A percentile compares a stretch with the other conserved stretches of the same genome.
Evolutionary conservation across 2,113 vertebrate species (phyloP).

Genomic region (Perca fluviatilis): DNA sequence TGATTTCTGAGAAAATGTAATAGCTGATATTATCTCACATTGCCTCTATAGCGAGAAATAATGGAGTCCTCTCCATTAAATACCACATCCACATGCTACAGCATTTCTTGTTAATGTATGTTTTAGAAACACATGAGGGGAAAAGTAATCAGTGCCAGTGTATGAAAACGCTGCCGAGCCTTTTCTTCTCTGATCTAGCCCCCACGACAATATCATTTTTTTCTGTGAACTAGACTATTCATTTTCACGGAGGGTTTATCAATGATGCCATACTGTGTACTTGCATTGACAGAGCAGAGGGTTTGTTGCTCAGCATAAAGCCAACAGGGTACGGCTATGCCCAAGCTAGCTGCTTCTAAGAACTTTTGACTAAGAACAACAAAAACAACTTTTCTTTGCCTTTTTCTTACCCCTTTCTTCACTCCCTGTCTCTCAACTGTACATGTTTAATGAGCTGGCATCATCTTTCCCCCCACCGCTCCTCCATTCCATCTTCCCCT

Average conservation of each 20-base stretch:
- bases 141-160: conserved; percentile 65
- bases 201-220: conserved; percentile 62
- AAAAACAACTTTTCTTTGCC: conserved; percentile 35
- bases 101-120: conserved; percentile 66
- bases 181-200: conserved; percentile 58
- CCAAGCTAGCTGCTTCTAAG: conserved; percentile 32
- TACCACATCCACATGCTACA: conserved; percentile 53
- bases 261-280: conserved; percentile 65
- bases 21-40: conserved; percentile 78
- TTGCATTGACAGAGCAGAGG: conserved; percentile 63
- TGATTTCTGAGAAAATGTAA: conserved; percentile 74
- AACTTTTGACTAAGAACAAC: conserved; percentile 20
- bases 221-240: conserved; percentile 50
- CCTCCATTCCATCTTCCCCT: conserved; percentile 46
- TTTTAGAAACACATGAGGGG: conserved; percentile 65
- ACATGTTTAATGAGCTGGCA: conserved; percentile 75
- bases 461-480: neutral
- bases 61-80: conserved; percentile 75
- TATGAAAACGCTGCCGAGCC: conserved; percentile 43
- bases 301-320: conserved; percentile 53
- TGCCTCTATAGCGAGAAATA: conserved; percentile 57
- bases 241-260: conserved; percentile 63
- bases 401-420: conserved; percentile 45
- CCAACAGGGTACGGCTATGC: conserved; percentile 40
- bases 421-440: conserved; percentile 56